phyloP scores from a whole-genome alignment of 2,888 invertebrate genomes.

The Scelioninae gen. 1 region DNA sequence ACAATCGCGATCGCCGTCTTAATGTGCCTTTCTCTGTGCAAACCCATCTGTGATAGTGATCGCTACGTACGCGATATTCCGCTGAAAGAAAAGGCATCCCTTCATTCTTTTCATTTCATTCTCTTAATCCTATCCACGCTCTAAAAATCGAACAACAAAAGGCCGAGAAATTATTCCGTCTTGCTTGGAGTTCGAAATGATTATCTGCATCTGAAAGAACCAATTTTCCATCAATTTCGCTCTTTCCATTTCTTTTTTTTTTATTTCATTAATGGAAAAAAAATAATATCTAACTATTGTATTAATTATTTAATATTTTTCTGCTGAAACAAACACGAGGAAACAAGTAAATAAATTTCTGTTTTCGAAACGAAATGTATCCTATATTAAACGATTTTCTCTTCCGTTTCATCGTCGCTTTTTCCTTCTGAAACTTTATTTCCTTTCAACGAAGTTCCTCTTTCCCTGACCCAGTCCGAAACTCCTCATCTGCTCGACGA shows the following conservation, averaged over 20 bases:
- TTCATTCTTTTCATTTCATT: conserved; percentile 64
- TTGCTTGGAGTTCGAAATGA: conserved; percentile 36
- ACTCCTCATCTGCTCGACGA: conserved; percentile 29
- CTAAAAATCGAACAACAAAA: conserved; percentile 64
- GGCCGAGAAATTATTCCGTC: conserved; percentile 61
- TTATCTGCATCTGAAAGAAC: conserved; percentile 62
- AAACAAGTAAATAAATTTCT: background rate
- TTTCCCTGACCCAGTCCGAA: conserved; percentile 28
- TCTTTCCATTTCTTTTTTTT: background rate
- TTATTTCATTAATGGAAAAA: background rate
- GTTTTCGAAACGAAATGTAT: background rate
- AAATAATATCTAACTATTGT: background rate
- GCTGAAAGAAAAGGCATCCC: conserved; percentile 37
- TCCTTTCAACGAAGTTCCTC: conserved; percentile 12
- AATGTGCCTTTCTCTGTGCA: conserved; percentile 57
- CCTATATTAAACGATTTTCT: conserved; percentile 7
- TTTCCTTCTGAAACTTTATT: conserved; percentile 38
- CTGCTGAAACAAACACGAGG: background rate
- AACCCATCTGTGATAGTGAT: conserved; percentile 53
- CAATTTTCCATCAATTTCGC: conserved; percentile 44
- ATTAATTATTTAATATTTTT: too few species aligned
- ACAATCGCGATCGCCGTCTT: conserved; percentile 52
- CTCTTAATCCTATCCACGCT: conserved; percentile 53
- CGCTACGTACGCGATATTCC: conserved; percentile 51
- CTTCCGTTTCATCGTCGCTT: background rate